Base-by-base conservation (phyloP, 2,888 invertebrate species). In the Pachydiplax longipennis region DNA sequence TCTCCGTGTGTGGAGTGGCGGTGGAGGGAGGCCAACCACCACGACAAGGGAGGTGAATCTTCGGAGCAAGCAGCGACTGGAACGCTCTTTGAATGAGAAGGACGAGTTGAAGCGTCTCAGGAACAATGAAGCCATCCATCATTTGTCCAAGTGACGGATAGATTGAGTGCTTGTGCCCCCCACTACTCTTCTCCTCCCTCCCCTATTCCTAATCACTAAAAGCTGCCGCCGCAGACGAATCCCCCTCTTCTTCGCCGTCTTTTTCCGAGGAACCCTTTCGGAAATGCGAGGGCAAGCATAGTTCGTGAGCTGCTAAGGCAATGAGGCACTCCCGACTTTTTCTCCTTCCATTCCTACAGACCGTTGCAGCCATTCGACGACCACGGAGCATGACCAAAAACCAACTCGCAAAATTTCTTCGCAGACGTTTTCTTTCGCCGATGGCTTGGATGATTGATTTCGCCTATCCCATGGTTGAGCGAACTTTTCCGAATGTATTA, bases 161-260 rank as follows among this genome's bases (percentile, higher is more conserved):
- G 87, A 87, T 87, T 87, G 87, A 87, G 87, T 61, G 87, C 61
- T 87, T 65, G 53, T 92, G 92, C 92, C 90, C 91, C 91, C 92
- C 90, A 92, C 92, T 91, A 91, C 91, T 91, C 91, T 91, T 90
- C 90, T 91, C 91, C 48, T 25, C 31, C 82, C 25, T 18, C 15
- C 61, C 37, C 18, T 65, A 35, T 58, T 31, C 58, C 87, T 87
- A 87, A 87, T 87, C 87, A 87, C 87, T 87, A 87, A 87, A 87
- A 87, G 61, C 87, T 87, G 87, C 87, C 87, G 87, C 87, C 87
- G 87, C 58, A 31, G 82, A 82, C 48, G 83, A 58, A 31, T 83
- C 58, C 83, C 4, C 53, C 82, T 82, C n/a, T 25, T 31, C 0
- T 22, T 22, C 87, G 65, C 87, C 87, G 65, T 61, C 58, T 31